Conservation (phyloP, 2,113 vertebrate genomes). For the Apeltes quadracus region DNA sequence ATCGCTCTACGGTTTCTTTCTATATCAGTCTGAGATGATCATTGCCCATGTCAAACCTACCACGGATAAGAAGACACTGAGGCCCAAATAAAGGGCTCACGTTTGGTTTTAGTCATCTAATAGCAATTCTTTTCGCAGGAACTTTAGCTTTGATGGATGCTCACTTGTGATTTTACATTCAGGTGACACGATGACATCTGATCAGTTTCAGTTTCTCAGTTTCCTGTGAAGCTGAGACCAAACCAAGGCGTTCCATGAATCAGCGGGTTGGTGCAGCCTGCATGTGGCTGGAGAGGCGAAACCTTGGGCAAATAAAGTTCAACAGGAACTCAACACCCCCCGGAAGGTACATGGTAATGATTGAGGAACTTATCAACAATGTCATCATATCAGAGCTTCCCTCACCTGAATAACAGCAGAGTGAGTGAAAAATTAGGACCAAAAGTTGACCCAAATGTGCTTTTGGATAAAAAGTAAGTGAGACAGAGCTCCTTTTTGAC, state of each 20-base stretch:
- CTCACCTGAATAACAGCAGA: not conserved
- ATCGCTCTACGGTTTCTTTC: constrained; percentile 12
- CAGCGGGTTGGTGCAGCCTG: not conserved
- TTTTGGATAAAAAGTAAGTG: not conserved
- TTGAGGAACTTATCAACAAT: not conserved
- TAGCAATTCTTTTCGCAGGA: not conserved
- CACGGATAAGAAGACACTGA: not conserved
- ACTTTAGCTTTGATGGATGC: not conserved
- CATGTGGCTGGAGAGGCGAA: not conserved
- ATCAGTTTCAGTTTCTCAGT: too few relatives aligned
- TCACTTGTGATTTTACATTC: not conserved
- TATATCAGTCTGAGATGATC: constrained; percentile 3
- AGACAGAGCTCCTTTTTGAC: constrained; percentile 11
- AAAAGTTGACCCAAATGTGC: not conserved
- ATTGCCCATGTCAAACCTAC: not conserved
- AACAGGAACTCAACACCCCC: not conserved
- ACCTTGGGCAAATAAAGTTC: not conserved
- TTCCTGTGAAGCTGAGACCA: not conserved
- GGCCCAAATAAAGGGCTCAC: constrained; percentile 7
- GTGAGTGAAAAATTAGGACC: not conserved
- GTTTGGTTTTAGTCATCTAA: not conserved
- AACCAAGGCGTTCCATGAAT: not conserved
- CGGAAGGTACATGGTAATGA: not conserved
- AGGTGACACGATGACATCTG: not conserved
- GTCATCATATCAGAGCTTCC: not conserved